phyloP scores from a whole-genome alignment of 1,140 invertebrate species.

The Camponotus pennsylvanicus region DNA sequence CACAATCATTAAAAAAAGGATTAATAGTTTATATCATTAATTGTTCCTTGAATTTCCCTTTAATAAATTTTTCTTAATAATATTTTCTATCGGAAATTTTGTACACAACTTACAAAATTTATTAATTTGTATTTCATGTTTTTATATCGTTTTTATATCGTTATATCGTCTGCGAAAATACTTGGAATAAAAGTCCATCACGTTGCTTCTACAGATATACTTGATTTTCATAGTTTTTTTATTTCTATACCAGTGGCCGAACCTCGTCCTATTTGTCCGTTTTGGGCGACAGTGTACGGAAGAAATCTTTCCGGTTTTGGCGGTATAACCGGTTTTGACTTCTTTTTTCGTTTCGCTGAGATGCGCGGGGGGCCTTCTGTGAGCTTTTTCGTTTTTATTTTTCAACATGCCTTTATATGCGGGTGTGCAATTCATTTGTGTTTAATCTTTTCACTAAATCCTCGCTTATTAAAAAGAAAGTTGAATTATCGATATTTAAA shows the following conservation, averaged over 20 bases:
- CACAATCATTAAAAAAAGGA: background rate
- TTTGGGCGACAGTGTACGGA: constrained; percentile 81
- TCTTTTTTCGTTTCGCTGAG: constrained; percentile 68
- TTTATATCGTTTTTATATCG: background rate
- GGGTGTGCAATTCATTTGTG: background rate
- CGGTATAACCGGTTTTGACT: constrained; percentile 82
- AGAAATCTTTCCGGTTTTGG: constrained; percentile 85
- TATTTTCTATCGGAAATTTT: too few species aligned
- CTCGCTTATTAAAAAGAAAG: constrained; percentile 6
- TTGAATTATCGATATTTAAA: background rate
- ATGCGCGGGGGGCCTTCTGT: constrained; percentile 35
- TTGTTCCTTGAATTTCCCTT: background rate
- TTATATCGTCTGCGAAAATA: background rate
- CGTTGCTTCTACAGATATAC: background rate
- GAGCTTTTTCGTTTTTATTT: constrained; percentile 66
- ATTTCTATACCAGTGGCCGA: constrained; percentile 74
- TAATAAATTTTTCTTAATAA: background rate
- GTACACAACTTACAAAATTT: too few species aligned
- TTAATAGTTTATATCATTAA: background rate
- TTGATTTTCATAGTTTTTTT: constrained; percentile 79
- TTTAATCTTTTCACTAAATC: background rate
- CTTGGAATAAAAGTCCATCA: background rate
- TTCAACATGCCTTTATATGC: constrained; percentile 23
- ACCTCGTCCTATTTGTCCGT: constrained; percentile 84
- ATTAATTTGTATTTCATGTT: background rate